These are phyloP conservation scores for Venturia canescens DNA, from an alignment of 1,140 invertebrate species.

Conservation along the genomic window DNA sequence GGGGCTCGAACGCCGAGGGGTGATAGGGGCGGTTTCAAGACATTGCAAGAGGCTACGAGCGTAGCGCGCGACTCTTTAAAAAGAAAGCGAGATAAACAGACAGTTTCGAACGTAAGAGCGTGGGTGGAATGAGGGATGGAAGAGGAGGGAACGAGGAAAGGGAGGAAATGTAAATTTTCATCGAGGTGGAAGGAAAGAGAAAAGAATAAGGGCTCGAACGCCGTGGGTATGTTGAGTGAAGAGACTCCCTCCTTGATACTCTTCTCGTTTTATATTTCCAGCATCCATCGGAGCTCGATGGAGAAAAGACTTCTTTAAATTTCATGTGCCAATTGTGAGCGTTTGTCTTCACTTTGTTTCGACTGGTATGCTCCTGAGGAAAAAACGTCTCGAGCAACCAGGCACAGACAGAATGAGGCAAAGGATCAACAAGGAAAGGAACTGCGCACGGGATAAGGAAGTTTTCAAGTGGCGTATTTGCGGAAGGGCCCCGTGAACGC, in stretches of 20 bases:
- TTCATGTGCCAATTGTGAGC: constrained; percentile 77
- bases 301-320: constrained; percentile 72
- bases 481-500: constrained; percentile 26
- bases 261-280: constrained; percentile 51
- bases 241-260: constrained; percentile 46
- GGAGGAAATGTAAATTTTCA: constrained; percentile 78
- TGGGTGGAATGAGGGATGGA: constrained; percentile 29
- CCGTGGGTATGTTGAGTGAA: constrained; percentile 73
- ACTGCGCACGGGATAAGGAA: not conserved
- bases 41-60: constrained; percentile 63
- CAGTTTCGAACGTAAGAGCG: constrained; percentile 67
- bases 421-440: constrained; percentile 49
- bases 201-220: constrained; percentile 76
- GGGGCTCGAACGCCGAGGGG: constrained; percentile 35
- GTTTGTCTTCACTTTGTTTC: constrained; percentile 72
- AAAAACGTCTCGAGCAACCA: constrained; percentile 43
- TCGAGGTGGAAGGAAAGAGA: constrained; percentile 75
- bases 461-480: constrained; percentile 45
- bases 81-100: constrained; percentile 77
- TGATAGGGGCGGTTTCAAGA: constrained; percentile 48
- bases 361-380: constrained; percentile 55
- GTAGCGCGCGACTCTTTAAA: constrained; percentile 68
- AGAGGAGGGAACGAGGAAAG: constrained; percentile 49
- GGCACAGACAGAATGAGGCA: constrained; percentile 40
- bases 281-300: not conserved